Evolutionary conservation across 2,113 vertebrate genomes (phyloP), one percentile per base, ranked within the genome.

Genomic region (Pavo muticus): DNA sequence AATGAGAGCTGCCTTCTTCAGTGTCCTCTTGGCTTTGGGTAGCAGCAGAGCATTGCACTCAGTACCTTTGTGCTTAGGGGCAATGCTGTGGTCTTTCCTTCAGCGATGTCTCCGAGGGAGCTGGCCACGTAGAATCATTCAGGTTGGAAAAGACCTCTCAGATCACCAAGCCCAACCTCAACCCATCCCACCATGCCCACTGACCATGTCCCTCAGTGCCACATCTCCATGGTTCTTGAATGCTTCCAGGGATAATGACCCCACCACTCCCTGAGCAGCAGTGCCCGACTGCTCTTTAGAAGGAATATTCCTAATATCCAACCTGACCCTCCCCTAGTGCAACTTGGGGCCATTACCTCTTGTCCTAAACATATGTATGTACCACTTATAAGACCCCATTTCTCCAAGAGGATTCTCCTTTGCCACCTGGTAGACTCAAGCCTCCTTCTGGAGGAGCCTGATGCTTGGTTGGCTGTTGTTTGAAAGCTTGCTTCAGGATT

Each of bases 91-190:
- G 0, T 12, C 59, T 11, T 39, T 74, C 69, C 63, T 35, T 57
- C 0, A 0, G 24, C 44, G 3, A 0, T 25, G 25, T 14, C 76
- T 81, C 35, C 54, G 42, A 32, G 40, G 59, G 20, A 61, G 45
- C 9, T 25, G 32, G 16, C 64, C n/a, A 0, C 5, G 5, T 29
- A 16, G 52, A 54, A 29, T 54, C 52, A 54, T 54, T 54, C 8
- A 54, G 14, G 52, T 29, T 54, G 27, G 52, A 54, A 54, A 29
- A 54, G 27, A 54, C 8, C 27, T 54, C 14, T 29, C 52, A 54
- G 52, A 16, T 54, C 52, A 29, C 52, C 48, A 48, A 48, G 48
- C 48, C 48, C 48, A 48, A 48, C 21, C 23, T 16, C 52, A 54
- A 3, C 52, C 52, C 52, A 54, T 54, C 52, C 15, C 52, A 29